Percentiles rank a stretch among this genome's conserved stretches.
Conservation (phyloP, 2,113 vertebrate species). For the Lonchura striata region DNA sequence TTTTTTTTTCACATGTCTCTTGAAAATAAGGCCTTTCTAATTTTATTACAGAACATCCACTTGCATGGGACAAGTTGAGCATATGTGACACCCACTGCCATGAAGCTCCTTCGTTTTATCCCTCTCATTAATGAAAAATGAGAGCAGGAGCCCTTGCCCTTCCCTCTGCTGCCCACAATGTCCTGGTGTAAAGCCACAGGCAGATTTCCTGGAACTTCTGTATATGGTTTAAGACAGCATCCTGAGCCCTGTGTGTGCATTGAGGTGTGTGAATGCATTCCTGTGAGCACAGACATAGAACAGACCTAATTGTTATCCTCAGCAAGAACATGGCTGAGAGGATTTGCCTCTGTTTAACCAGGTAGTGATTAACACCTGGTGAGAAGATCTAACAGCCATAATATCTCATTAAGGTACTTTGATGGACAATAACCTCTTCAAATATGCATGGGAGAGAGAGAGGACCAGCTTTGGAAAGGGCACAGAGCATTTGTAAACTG, state of each 20-base stretch:
- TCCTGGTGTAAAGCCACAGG: not conserved
- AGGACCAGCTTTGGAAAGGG: not conserved
- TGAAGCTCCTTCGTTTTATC: not conserved
- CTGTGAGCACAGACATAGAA: not conserved
- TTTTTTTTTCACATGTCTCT: not conserved
- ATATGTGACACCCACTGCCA: not conserved
- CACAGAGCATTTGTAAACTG: not conserved
- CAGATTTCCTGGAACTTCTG: not conserved
- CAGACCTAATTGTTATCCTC: not conserved
- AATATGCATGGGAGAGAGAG: not conserved
- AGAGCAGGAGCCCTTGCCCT: not conserved
- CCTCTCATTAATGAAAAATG: not conserved
- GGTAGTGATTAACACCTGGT: not conserved
- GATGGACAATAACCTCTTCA: fast-evolving
- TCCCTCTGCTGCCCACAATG: not conserved
- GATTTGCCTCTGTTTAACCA: conserved; percentile 25
- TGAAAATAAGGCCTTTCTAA: not conserved
- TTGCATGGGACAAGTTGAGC: not conserved
- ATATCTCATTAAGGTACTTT: not conserved
- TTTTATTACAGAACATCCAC: not conserved
- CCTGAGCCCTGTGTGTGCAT: not conserved
- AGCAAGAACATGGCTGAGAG: not conserved
- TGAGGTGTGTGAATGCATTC: not conserved
- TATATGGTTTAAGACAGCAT: fast-evolving
- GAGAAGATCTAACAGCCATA: not conserved